Evolutionary conservation across 2,797 vertebrate genomes (phyloP), one percentile per base, ranked within the genome.

Genomic region (Syngnathus acus): DNA sequence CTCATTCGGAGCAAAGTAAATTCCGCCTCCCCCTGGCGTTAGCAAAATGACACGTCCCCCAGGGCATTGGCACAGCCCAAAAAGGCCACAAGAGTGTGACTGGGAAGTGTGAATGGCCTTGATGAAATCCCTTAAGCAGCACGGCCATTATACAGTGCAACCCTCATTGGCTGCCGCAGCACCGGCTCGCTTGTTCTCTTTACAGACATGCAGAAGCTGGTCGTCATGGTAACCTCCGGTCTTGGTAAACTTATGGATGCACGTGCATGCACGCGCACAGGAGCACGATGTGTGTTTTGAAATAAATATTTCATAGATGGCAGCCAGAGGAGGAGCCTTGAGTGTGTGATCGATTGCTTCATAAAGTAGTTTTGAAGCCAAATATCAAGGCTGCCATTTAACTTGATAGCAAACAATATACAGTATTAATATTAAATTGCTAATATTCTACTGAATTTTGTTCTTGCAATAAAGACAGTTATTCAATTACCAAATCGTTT

Each of bases 171-270:
- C 76, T 80, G 69, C 68, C 70, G 64, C 2, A 16, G 53, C 16
- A 57, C 60, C 2, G 21, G 21, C 53, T 66, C 65, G 19, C 51
- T 65, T 40, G 53, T 69, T 77, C 65, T 45, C 65, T 50, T 72
- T 78, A 78, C 80, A 85, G 79, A 85, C 86, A 87, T 39, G 67
- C 87, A 82, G 78, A 78, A 87, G 84, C 82, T 71, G 72, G 89
- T 92, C 85, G 88, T 86, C 89, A 91, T 90, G 89, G 90, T 83
- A 90, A 92, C 90, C 78, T 77, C 75, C 67, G 26, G 72, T 67
- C 58, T 48, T 8, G 11, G 60, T 45, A 62, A 62, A 62, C 60
- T 62, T 62, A 62, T 8, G 70, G 65, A 69, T 55, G 65, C 60
- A 68, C 53, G 67, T 40, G 68, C 55, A 69, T 55, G 68, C 66